These are phyloP conservation scores for Rhinophrynus dorsalis DNA, from an alignment of 2,797 vertebrate species.

Conservation along the genomic window DNA sequence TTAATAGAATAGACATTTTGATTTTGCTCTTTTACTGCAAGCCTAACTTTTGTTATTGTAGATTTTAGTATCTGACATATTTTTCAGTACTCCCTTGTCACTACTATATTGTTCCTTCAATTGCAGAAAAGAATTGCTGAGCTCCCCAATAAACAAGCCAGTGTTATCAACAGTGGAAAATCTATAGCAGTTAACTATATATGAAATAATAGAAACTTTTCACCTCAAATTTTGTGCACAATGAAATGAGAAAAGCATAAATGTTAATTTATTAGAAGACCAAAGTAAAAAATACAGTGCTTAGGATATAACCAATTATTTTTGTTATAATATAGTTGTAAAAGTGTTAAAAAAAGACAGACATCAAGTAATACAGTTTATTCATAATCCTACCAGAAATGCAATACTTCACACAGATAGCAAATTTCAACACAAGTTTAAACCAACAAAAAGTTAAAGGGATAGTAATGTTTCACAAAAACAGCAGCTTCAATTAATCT, in stretches of 20 bases:
- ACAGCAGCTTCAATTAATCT: too few species aligned
- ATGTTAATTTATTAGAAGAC: background rate
- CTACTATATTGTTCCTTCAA: slow-evolving; percentile 41
- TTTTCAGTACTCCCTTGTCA: slow-evolving; percentile 47
- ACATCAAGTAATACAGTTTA: too few species aligned
- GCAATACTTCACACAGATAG: too few species aligned
- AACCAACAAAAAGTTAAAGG: too few species aligned
- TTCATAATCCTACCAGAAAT: too few species aligned
- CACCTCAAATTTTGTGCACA: background rate
- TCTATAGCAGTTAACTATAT: slow-evolving; percentile 37
- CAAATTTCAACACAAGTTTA: too few species aligned
- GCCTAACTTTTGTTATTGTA: slow-evolving; percentile 41
- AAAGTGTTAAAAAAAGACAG: too few species aligned
- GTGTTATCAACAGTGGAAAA: slow-evolving; percentile 46
- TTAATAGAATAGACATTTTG: slow-evolving; percentile 21
- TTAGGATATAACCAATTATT: background rate
- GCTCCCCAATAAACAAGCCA: slow-evolving; percentile 43
- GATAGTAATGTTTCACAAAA: too few species aligned
- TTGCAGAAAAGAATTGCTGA: slow-evolving; percentile 47
- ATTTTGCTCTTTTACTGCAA: slow-evolving; percentile 36
- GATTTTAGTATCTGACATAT: slow-evolving; percentile 47
- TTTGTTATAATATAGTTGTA: too few species aligned
- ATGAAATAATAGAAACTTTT: slow-evolving; percentile 7
- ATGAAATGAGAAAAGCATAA: background rate
- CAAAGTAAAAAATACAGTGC: too few species aligned